Evolutionary conservation across 2,888 invertebrate genomes (phyloP), one percentile per base, ranked within the genome.

Genomic region (Ophion obscuratus): DNA sequence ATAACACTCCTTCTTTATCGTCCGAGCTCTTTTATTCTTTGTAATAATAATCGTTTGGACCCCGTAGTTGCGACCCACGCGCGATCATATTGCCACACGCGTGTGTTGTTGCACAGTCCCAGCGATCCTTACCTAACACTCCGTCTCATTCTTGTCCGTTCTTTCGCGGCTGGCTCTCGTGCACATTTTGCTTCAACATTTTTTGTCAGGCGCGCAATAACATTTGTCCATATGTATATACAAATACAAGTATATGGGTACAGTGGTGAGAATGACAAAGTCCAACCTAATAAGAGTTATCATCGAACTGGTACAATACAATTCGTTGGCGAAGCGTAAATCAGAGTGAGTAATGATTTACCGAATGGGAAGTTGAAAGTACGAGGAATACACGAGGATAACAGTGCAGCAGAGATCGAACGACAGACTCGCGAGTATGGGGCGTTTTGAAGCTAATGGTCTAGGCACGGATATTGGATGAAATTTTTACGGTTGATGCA

Each of bases 321-420:
- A 86, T 81, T 86, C 70, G 59, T 74, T 62, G 47, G 59, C 47
- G 40, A 75, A 78, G 78, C 77, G 79, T 86, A 86, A 83, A 86
- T 86, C 83, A 86, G 70, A 11, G 83, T 81, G 86, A 86, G 78
- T 86, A 86, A 86, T 83, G 86, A 86, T 83, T 86, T 59, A 78
- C 59, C 27, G 86, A 78, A 67, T 78, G 75, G 68, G 67, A 78
- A 68, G 66, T 47, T 75, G 74, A 78, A 75, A 78, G 79, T 86
- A 83, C 83, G 83, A 83, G 81, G 74, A 17, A 68, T 53, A 53
- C 57, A n/a, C n/a, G 53, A 47, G 62, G 70, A 71, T 68, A 68
- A 47, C 31, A 31, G 61, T 57, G 40, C 62, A 81, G 40, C 81
- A 77, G 81, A 86, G 73, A 74, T 74, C 62, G 57, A 85, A 66